A percentile compares a stretch with the other conserved stretches of the same genome.
Evolutionary conservation across 1,140 invertebrate genomes (phyloP).

Genomic region (Heliconius melpomene): DNA sequence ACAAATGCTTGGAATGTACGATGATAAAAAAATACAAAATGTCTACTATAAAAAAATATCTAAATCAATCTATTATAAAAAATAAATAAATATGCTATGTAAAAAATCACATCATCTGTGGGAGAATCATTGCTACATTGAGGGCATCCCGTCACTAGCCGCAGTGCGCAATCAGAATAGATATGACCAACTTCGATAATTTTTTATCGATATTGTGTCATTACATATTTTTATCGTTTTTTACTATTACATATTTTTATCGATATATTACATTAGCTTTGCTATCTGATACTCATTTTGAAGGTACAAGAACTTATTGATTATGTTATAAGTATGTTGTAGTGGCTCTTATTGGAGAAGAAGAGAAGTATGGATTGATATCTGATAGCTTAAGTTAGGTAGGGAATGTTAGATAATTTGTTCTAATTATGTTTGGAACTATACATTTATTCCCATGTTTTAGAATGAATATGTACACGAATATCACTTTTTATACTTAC

Average conservation of each 20-base stretch:
- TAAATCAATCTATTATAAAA: neutral
- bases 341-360: neutral
- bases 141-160: conserved; percentile 33
- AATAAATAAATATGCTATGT: neutral
- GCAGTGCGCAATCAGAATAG: neutral
- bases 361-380: neutral
- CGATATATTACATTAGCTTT: neutral
- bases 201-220: neutral
- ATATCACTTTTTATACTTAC: too few relatives aligned
- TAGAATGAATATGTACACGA: too few relatives aligned
- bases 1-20: too few relatives aligned
- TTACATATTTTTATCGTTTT: neutral
- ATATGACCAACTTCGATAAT: neutral
- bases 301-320: neutral
- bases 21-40: too few relatives aligned
- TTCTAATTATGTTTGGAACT: neutral
- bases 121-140: conserved; percentile 34
- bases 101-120: conserved; percentile 21
- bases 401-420: neutral
- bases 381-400: neutral
- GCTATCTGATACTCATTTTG: neutral
- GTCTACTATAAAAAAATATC: neutral
- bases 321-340: neutral
- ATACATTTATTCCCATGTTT: neutral
- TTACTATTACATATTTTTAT: neutral